Base-by-base conservation (phyloP, 2,797 vertebrate genomes). In the Mormyrus proboscirostris region DNA sequence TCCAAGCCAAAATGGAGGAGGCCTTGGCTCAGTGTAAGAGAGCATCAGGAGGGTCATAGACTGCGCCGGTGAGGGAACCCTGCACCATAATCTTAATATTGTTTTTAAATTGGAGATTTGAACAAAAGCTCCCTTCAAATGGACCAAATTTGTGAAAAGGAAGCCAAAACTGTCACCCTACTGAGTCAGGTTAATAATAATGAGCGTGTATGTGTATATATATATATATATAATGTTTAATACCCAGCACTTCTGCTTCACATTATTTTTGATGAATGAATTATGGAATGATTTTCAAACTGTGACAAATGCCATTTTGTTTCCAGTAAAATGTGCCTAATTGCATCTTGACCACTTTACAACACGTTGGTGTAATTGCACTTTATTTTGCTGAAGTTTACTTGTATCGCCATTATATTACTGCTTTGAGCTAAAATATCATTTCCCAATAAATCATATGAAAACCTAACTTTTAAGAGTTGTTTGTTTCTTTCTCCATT, bases 1-100 rank as follows among this genome's bases (percentile, higher is more conserved):
- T 92, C 93, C 93, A 94, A 94, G 94, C 3, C 57, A 87, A 49
- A 91, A 92, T 83, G 29, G 50, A 38, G 86, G 59, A 88, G 90
- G 76, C 90, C 92, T 92, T 88, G 90, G 88, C 89, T 91, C 29
- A 92, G 88, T 92, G 89, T 47, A 3, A 55, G 9, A 50, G 51
- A 1, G 49, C 16, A 3, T 50, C 84, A 7, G 0, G 25, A 29
- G 62, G 3, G 6, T 87, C n/a, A 49, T 69, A 29, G 88, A 59
- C 44, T 88, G 89, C 89, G 89, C 90, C 87, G 73, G 79, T 5
- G 41, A 79, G 22, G 22, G 38, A 88, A 8, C 14, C 0, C 22
- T 25, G 57, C 29, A n/a, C 4, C 16, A 9, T 41, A 22, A 5
- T 69, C 62, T 62, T 41, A 53, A 9, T n/a, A n/a, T 12, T 50